Conservation (phyloP, 35 echinoderm and acorn worm genomes). For the Heliocidaris erythrogramma region DNA sequence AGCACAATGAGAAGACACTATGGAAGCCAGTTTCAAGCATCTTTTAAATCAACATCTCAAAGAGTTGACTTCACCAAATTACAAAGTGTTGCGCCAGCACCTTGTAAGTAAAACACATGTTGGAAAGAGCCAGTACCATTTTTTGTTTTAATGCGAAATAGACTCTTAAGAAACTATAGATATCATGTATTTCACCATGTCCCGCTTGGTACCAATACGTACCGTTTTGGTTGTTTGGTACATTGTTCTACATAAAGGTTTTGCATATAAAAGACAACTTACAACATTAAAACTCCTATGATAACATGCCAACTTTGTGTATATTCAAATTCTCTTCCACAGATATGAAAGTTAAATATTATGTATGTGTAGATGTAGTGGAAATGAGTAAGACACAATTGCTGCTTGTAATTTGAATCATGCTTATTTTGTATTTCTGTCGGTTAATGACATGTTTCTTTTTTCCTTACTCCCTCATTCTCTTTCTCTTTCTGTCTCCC, state of each 20-base stretch:
- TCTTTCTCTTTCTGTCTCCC: background rate
- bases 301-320: no score
- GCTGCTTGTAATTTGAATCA: no score
- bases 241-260: background rate
- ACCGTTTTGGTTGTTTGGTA: background rate
- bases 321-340: no score
- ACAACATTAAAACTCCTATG: background rate
- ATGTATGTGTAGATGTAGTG: no score
- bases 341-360: no score
- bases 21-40: slow-evolving; percentile 92
- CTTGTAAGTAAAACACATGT: slow-evolving; percentile 59
- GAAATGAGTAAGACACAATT: no score
- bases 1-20: slow-evolving; percentile 71
- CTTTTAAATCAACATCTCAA: slow-evolving; percentile 87
- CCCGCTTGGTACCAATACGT: no score
- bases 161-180: no score
- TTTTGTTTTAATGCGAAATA: background rate
- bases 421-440: no score
- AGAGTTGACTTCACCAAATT: slow-evolving; percentile 71
- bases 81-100: slow-evolving; percentile 69
- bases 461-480: background rate
- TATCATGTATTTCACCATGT: no score
- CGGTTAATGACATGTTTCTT: background rate
- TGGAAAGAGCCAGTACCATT: background rate
- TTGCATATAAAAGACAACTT: background rate